Evolutionary conservation across 2,888 invertebrate species (phyloP).

Genomic region (Stomorhina lunata): DNA sequence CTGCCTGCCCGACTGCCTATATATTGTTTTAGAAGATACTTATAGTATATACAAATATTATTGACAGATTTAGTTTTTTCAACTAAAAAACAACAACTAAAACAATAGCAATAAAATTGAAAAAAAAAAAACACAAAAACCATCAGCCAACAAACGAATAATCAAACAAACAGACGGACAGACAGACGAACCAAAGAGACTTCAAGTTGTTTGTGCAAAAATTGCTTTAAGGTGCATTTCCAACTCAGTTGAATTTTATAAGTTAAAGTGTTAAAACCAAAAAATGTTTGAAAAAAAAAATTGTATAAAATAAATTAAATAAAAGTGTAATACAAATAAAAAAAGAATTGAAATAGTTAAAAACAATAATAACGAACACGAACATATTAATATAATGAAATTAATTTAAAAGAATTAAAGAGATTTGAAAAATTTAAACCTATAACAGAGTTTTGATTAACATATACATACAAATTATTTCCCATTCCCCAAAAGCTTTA

Average conservation of each 20-base stretch:
- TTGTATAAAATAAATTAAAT: not conserved
- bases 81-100: not conserved
- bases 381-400: not conserved
- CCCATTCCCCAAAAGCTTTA: not conserved
- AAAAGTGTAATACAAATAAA: conserved; percentile 2
- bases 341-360: not conserved
- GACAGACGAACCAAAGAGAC: conserved; percentile 18
- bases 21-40: too few species aligned
- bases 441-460: too few species aligned
- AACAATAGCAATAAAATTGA: conserved; percentile 22
- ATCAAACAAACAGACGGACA: not conserved
- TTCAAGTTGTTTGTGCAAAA: conserved; percentile 40
- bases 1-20: too few species aligned
- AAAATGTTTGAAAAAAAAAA: not conserved
- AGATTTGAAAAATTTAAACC: not conserved
- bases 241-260: conserved; percentile 59
- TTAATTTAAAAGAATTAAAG: not conserved
- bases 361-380: not conserved
- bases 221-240: conserved; percentile 41
- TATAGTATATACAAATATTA: conserved; percentile 46
- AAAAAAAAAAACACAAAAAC: conserved; percentile 29
- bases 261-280: conserved; percentile 60
- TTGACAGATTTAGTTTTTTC: conserved; percentile 54
- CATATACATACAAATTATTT: too few species aligned
- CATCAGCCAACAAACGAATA: conserved; percentile 9